Base-by-base conservation (phyloP, 2,888 invertebrate genomes). In the Meta bourneti region DNA sequence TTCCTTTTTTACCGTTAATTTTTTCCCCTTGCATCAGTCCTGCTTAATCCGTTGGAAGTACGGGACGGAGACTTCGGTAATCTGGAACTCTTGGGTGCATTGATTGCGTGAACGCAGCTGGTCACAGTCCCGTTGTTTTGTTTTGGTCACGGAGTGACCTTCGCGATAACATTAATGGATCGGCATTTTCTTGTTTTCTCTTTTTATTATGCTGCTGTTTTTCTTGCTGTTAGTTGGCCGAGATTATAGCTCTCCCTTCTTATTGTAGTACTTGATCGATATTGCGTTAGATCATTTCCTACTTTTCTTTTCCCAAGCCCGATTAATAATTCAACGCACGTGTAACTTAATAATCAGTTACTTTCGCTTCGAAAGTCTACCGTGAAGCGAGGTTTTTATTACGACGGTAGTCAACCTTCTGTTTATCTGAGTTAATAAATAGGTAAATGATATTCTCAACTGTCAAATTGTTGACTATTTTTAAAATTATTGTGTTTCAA, bases 51-150 rank as follows among this genome's bases (percentile, higher is more conserved):
- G 11, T 34, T 34, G 20, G 51, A 70, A 86, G 86, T 86, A 48
- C 77, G 78, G 51, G 54, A 84, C 51, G 19, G 85, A 51, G 78
- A n/a, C 75, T 48, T 34, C 20, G 69, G 19, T 70, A 51, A 78
- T 69, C 77, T 70, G 52, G 86, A 86, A 86, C 19, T 70, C 69
- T 34, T n/a, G 70, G 70, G n/a, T 16, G 85, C 85, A 85, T 85
- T 85, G 85, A 85, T 85, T 85, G 85, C 77, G 69, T 11, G 51
- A 70, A 8, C 69, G 61, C 85, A 85, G 85, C 85, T 85, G 85
- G 77, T 61, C 70, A n/a, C 77, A 34, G 51, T 78, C 78, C 54
- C 70, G 19, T 7, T 78, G 49, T 72, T 85, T 85, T 85, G 85
- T 85, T 85, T 85, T 85, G 85, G 77, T 70, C 48, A 48, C 16